phyloP scores from a whole-genome alignment of 1,140 invertebrate genomes.

The Pristionchus pacificus region DNA sequence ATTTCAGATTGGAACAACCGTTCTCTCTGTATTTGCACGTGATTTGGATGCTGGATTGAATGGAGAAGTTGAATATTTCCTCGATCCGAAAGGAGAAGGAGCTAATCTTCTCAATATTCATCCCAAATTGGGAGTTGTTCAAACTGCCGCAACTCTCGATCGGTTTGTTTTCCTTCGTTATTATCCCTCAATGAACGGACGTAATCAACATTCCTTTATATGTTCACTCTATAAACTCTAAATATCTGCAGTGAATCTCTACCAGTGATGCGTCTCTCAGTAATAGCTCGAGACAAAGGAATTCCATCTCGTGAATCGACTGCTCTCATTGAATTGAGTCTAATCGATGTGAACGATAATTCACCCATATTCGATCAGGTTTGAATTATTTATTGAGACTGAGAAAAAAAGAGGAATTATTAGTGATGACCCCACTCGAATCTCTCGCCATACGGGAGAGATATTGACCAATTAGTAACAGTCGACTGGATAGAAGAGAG shows the following conservation, averaged over 20 bases:
- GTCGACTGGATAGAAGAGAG: too few relatives aligned
- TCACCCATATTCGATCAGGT: slow-evolving; percentile 40
- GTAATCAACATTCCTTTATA: too few relatives aligned
- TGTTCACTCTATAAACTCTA: too few relatives aligned
- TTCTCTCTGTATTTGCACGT: slow-evolving; percentile 59
- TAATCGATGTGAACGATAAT: slow-evolving; percentile 71
- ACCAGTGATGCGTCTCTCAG: slow-evolving; percentile 70
- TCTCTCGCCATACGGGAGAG: too few relatives aligned
- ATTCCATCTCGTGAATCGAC: slow-evolving; percentile 75
- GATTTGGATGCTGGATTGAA: slow-evolving; percentile 60
- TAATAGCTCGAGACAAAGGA: slow-evolving; percentile 83
- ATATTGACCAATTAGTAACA: too few relatives aligned
- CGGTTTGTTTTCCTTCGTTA: too few relatives aligned
- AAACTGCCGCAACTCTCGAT: slow-evolving; percentile 76
- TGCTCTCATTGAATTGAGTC: slow-evolving; percentile 73
- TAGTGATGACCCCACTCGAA: too few relatives aligned
- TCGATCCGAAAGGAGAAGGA: slow-evolving; percentile 54
- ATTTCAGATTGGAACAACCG: slow-evolving; percentile 57
- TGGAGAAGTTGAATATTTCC: slow-evolving; percentile 60
- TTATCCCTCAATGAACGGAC: too few relatives aligned
- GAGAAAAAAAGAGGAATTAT: too few relatives aligned
- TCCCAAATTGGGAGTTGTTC: slow-evolving; percentile 76
- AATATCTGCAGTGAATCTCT: slow-evolving; percentile 76
- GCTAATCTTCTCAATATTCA: slow-evolving; percentile 72
- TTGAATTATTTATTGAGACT: too few relatives aligned